A percentile compares a stretch with the other conserved stretches of the same genome.
Evolutionary conservation across 2,113 vertebrate genomes (phyloP).

Genomic region (Recurvirostra avosetta): DNA sequence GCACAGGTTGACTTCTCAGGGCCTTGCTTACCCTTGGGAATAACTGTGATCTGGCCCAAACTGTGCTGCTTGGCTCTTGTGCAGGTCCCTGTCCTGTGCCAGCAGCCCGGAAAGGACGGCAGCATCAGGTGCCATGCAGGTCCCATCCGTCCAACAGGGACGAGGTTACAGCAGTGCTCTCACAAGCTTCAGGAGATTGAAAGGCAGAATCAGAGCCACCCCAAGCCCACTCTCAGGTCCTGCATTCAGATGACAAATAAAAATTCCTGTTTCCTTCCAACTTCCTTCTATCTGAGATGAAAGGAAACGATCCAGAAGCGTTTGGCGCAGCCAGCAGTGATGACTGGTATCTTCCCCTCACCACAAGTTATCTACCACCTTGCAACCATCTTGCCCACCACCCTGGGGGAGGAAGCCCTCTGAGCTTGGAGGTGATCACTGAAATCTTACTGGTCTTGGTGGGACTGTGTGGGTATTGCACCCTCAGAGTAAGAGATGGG

Average conservation of each 20-base stretch:
- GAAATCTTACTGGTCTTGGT: neutral
- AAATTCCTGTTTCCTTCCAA: neutral
- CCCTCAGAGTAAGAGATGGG: neutral
- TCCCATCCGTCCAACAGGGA: neutral
- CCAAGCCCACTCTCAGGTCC: neutral
- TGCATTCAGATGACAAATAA: neutral
- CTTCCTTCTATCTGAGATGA: neutral
- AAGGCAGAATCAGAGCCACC: neutral
- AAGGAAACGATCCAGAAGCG: neutral
- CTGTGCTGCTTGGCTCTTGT: neutral
- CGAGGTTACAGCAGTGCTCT: neutral
- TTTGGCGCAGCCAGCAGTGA: neutral
- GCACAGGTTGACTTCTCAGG: no score
- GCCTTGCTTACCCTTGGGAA: neutral
- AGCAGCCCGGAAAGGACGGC: neutral
- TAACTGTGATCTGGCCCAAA: neutral
- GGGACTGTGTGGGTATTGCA: neutral
- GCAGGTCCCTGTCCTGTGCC: neutral
- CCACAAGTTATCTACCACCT: neutral
- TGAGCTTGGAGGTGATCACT: neutral
- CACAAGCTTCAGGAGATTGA: neutral
- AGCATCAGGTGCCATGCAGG: neutral
- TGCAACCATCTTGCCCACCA: neutral
- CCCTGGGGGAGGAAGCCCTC: rapidly evolving
- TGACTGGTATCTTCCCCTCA: neutral